phyloP scores from a whole-genome alignment of 2,797 vertebrate genomes.

The Kryptolebias ocellatus region DNA sequence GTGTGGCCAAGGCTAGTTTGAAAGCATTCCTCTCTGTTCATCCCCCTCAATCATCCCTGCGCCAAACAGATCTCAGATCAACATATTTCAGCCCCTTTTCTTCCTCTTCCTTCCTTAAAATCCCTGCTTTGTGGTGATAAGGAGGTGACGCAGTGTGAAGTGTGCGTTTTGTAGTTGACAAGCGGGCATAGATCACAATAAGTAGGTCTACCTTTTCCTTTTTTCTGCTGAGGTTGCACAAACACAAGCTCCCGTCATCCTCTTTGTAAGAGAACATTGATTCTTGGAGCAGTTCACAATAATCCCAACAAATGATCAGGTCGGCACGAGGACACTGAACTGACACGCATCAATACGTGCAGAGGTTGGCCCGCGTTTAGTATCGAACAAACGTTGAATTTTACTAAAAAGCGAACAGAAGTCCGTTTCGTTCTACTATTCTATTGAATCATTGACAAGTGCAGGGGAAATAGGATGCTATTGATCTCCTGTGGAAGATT shows the following conservation, averaged over 20 bases:
- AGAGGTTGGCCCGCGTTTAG: conserved; percentile 14
- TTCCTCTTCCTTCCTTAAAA: conserved; percentile 56
- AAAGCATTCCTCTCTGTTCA: not conserved
- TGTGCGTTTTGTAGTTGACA: conserved; percentile 23
- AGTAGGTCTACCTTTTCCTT: conserved; percentile 26
- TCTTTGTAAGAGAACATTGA: conserved; percentile 38
- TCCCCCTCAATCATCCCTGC: conserved; percentile 13
- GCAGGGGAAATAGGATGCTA: conserved; percentile 59
- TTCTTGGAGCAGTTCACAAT: conserved; percentile 21
- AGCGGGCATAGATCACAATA: conserved; percentile 45
- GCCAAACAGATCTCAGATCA: conserved; percentile 38
- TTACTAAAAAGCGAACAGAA: conserved; percentile 18
- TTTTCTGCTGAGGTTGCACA: conserved; percentile 61
- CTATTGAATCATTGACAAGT: conserved; percentile 51
- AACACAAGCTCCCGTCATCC: conserved; percentile 24
- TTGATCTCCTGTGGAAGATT: conserved; percentile 62
- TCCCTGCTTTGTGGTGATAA: conserved; percentile 63
- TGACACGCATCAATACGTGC: conserved; percentile 1
- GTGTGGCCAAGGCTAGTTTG: conserved; percentile 26
- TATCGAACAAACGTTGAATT: conserved; percentile 35
- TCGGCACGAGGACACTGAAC: not conserved
- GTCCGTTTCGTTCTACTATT: conserved; percentile 18
- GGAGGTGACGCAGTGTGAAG: conserved; percentile 38
- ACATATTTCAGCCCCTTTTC: conserved; percentile 33
- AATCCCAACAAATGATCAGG: conserved; percentile 30